A percentile compares a stretch with the other conserved stretches of the same genome.
These are phyloP conservation scores for Poeciliopsis presidionis DNA, from an alignment of 2,797 vertebrate species.

Conservation along the genomic window DNA sequence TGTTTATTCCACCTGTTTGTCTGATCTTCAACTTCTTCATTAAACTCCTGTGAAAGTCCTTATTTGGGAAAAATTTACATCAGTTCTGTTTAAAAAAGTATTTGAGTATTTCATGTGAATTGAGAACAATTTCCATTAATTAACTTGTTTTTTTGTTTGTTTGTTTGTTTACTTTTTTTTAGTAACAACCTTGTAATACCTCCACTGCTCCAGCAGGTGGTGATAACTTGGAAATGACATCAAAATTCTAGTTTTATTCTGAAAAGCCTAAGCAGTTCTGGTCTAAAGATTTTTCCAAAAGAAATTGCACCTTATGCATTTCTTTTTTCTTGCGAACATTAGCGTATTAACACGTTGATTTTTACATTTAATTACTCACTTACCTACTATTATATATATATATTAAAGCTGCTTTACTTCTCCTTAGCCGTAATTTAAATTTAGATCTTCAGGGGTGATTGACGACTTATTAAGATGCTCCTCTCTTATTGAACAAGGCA, in stretches of 20 bases:
- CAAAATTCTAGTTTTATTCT: background rate
- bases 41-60: background rate
- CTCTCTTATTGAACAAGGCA: background rate
- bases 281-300: background rate
- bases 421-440: background rate
- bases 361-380: background rate
- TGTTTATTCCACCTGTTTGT: conserved; percentile 30
- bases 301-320: background rate
- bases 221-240: background rate
- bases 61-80: background rate
- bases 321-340: background rate
- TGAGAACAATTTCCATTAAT: background rate
- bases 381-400: background rate
- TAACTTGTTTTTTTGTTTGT: background rate
- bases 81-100: no score
- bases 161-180: background rate
- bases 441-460: background rate
- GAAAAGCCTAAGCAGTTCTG: background rate
- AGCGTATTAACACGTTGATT: background rate
- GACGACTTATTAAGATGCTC: conserved; percentile 8
- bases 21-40: background rate
- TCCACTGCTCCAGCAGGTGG: background rate
- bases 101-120: background rate
- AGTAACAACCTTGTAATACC: background rate
- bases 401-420: background rate